phyloP scores from a whole-genome alignment of 2,113 vertebrate species.

The Rhipidura dahli region DNA sequence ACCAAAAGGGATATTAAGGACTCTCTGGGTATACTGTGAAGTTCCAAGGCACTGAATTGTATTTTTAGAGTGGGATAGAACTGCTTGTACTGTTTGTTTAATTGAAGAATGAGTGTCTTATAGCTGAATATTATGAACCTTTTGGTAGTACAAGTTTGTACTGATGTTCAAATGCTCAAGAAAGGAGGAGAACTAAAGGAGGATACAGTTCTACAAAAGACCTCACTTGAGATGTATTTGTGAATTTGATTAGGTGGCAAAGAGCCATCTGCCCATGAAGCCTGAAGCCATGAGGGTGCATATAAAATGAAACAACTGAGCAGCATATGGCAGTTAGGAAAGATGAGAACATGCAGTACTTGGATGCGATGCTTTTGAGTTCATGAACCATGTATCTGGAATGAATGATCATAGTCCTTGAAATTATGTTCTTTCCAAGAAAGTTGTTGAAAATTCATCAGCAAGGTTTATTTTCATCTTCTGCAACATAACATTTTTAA shows the following conservation, averaged over 20 bases:
- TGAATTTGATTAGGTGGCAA: slow-evolving; percentile 50
- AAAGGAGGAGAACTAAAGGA: neutral
- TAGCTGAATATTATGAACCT: neutral
- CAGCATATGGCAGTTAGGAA: slow-evolving; percentile 45
- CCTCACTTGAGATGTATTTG: neutral
- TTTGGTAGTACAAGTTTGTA: neutral
- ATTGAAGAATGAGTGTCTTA: neutral
- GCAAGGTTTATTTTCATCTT: slow-evolving; percentile 29
- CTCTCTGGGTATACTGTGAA: neutral
- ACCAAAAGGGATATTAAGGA: neutral
- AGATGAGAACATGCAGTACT: slow-evolving; percentile 45
- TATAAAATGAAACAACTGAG: slow-evolving; percentile 24
- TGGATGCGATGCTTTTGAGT: neutral
- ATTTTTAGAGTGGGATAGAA: neutral
- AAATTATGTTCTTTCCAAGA: neutral
- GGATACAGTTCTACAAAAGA: neutral
- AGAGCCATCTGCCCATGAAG: slow-evolving; percentile 52
- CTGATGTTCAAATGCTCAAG: neutral
- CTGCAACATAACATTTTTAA: neutral
- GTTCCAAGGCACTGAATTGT: neutral
- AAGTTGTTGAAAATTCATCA: slow-evolving; percentile 2
- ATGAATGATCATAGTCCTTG: slow-evolving; percentile 10
- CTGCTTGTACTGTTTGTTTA: neutral
- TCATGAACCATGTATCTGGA: slow-evolving; percentile 23
- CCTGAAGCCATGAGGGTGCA: slow-evolving; percentile 15